Evolutionary conservation across 2,888 invertebrate species (phyloP).

Genomic region (Limenitis camilla): DNA sequence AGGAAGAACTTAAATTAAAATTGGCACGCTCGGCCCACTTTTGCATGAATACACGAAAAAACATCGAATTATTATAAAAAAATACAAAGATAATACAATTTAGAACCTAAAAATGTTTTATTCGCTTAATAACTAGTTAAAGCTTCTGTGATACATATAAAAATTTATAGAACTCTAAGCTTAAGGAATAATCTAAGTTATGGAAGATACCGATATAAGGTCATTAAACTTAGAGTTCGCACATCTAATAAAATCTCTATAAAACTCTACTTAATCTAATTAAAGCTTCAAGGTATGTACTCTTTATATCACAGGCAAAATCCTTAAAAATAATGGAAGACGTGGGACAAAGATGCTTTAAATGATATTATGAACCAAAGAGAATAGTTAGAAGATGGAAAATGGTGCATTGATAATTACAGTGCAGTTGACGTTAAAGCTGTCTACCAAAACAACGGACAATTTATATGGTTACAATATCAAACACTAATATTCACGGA

Average conservation of each 20-base stretch:
- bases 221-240: constrained; percentile 9
- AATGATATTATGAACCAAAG: constrained; percentile 32
- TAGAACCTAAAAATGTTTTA: not conserved
- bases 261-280: constrained; percentile 36
- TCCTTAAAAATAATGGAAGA: constrained; percentile 63
- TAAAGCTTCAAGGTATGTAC: constrained; percentile 55
- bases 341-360: constrained; percentile 32
- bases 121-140: constrained; percentile 46
- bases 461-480: constrained; percentile 51
- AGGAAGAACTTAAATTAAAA: constrained; percentile 30
- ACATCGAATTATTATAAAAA: constrained; percentile 13
- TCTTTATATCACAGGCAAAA: constrained; percentile 59
- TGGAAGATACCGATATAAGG: constrained; percentile 8
- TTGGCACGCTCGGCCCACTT: constrained; percentile 70
- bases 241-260: constrained; percentile 9
- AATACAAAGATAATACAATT: constrained; percentile 23
- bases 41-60: constrained; percentile 27
- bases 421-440: constrained; percentile 70
- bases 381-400: constrained; percentile 38
- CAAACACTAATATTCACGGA: constrained; percentile 46
- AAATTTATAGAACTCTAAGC: too few species aligned
- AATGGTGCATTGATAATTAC: constrained; percentile 62
- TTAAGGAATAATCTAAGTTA: constrained; percentile 8
- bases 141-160: constrained; percentile 37
- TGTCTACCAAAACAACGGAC: constrained; percentile 70